Evolutionary conservation across 1,140 invertebrate species (phyloP).

Genomic region (Halotydeus destructor): DNA sequence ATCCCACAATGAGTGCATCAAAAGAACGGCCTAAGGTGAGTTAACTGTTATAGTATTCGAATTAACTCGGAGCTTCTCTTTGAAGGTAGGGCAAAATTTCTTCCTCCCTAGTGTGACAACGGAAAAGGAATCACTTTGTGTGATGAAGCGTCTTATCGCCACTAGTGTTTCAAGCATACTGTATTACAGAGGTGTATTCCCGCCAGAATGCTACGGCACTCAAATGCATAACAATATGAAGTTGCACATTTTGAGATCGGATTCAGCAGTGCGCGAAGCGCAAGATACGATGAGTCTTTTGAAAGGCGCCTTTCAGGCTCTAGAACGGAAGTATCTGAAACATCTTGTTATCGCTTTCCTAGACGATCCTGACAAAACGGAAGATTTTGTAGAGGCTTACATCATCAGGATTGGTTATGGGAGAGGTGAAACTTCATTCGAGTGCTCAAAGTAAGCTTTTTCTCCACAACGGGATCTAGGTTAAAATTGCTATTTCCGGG

Average conservation of each 20-base stretch:
- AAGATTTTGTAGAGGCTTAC: background rate
- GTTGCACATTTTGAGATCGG: background rate
- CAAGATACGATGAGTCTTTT: background rate
- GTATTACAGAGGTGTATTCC: background rate
- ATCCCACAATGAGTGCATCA: too few species aligned
- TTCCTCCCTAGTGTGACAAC: too few species aligned
- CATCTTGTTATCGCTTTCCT: background rate
- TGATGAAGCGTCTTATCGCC: background rate
- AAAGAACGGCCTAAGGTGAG: too few species aligned
- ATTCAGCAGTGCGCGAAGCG: background rate
- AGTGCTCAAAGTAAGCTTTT: background rate
- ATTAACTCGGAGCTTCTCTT: too few species aligned
- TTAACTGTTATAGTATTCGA: too few species aligned
- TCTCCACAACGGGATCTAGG: too few species aligned
- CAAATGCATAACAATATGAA: background rate
- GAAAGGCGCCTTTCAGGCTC: background rate
- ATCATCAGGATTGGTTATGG: background rate
- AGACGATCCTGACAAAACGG: background rate
- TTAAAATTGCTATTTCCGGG: background rate
- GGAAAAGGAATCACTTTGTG: background rate
- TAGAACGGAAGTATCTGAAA: constrained; percentile 1
- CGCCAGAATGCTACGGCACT: background rate
- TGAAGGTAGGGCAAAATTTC: too few species aligned
- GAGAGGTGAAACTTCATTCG: background rate
- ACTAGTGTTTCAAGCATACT: background rate